These are phyloP conservation scores for Chrysodeixis includens DNA, from an alignment of 2,888 invertebrate genomes.

Conservation along the genomic window DNA sequence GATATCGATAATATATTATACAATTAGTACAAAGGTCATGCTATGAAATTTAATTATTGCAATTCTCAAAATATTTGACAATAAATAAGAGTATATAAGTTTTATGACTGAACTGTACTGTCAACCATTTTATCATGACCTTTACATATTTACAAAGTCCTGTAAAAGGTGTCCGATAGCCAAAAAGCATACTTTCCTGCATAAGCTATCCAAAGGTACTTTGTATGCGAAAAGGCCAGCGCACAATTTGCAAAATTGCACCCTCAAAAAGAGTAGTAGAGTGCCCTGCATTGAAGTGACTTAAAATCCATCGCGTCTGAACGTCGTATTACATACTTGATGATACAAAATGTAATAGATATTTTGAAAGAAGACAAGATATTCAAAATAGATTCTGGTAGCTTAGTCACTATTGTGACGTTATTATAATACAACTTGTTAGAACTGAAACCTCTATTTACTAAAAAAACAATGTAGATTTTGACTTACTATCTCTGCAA, in stretches of 20 bases:
- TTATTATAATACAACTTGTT: too few relatives aligned
- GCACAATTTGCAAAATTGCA: constrained; percentile 4
- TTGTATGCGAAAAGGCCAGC: neutral
- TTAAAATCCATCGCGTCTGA: neutral
- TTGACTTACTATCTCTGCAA: too few relatives aligned
- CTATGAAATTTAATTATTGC: too few relatives aligned
- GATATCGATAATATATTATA: neutral
- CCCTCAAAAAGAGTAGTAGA: neutral
- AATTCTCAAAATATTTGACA: too few relatives aligned
- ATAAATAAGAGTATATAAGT: neutral
- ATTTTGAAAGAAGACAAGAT: neutral
- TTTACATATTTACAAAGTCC: neutral
- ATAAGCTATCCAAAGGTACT: neutral
- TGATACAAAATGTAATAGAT: neutral
- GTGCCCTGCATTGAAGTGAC: neutral
- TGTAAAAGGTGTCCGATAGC: neutral
- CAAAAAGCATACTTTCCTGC: neutral
- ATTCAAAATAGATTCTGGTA: too few relatives aligned
- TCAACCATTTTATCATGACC: neutral
- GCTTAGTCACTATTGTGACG: too few relatives aligned
- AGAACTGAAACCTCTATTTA: too few relatives aligned
- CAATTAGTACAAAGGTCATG: too few relatives aligned
- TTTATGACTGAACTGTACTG: neutral
- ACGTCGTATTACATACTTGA: too few relatives aligned
- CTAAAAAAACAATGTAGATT: too few relatives aligned